phyloP scores from a whole-genome alignment of 2,113 vertebrate species.

The Lanius collurio region DNA sequence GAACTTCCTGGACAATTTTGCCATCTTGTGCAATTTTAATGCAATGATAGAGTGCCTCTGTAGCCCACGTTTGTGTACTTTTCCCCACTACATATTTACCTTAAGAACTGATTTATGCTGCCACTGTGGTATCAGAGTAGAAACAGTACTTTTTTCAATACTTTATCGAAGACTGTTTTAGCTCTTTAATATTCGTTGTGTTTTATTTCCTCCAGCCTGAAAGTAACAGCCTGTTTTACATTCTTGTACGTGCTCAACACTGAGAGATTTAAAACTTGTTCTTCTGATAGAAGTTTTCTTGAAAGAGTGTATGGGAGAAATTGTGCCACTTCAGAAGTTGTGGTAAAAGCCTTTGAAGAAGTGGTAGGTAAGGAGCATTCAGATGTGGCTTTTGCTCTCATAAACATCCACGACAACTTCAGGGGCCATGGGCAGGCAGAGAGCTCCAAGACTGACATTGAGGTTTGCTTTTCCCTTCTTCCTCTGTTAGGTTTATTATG shows the following conservation, averaged over 20 bases:
- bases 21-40: not conserved
- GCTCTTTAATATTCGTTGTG: not conserved
- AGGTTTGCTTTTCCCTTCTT: not conserved
- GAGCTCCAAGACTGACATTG: not conserved
- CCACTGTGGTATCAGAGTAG: not conserved
- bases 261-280: not conserved
- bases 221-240: not conserved
- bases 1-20: not conserved
- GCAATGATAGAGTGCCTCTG: not conserved
- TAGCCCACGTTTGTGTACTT: not conserved
- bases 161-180: not conserved
- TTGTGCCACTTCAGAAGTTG: not conserved
- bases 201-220: not conserved
- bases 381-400: not conserved
- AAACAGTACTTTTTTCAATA: not conserved
- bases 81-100: not conserved
- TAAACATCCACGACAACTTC: not conserved
- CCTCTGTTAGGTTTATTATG: not conserved
- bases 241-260: not conserved
- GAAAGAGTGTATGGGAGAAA: not conserved
- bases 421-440: accelerated
- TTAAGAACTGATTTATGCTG: not conserved
- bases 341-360: conserved; percentile 12
- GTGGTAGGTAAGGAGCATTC: not conserved
- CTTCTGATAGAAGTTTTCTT: not conserved